Percentiles rank a stretch among this genome's conserved stretches.
These are phyloP conservation scores for Poecilia velifera DNA, from an alignment of 2,797 vertebrate genomes.

Conservation along the genomic window DNA sequence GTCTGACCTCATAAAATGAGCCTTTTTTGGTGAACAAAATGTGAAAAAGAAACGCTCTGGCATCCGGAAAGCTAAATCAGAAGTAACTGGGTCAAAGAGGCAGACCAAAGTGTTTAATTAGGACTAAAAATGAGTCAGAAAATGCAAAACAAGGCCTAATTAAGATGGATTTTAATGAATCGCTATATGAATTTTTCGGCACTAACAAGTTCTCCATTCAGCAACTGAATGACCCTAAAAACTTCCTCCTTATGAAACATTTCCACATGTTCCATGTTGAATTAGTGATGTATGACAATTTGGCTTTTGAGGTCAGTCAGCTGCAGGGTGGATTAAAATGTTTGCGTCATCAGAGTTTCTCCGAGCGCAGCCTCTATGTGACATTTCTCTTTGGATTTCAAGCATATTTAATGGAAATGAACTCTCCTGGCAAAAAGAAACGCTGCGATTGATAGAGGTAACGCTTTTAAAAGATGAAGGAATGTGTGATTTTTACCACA, in stretches of 20 bases:
- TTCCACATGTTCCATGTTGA: neutral
- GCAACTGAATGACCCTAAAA: neutral
- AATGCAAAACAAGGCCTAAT: neutral
- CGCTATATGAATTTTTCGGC: neutral
- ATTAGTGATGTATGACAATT: neutral
- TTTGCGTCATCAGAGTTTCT: neutral
- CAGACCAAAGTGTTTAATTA: conserved; percentile 22
- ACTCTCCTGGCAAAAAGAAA: neutral
- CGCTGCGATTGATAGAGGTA: neutral
- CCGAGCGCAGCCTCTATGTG: neutral
- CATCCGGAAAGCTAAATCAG: conserved; percentile 17
- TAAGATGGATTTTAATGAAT: conserved; percentile 2
- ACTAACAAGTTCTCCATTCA: neutral
- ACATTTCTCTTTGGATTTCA: neutral
- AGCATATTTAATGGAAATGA: neutral
- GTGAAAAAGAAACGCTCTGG: conserved; percentile 13
- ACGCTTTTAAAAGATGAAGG: neutral
- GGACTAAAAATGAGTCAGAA: conserved; percentile 12
- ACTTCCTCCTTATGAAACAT: neutral
- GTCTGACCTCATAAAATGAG: conserved; percentile 49
- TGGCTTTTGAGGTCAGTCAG: conserved; percentile 2
- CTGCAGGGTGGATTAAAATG: neutral
- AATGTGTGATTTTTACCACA: neutral
- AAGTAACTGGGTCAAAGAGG: conserved; percentile 51
- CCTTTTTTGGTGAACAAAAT: conserved; percentile 31